Conservation (phyloP, 1,140 invertebrate genomes). For the Aphaenogaster ashmeadi region DNA sequence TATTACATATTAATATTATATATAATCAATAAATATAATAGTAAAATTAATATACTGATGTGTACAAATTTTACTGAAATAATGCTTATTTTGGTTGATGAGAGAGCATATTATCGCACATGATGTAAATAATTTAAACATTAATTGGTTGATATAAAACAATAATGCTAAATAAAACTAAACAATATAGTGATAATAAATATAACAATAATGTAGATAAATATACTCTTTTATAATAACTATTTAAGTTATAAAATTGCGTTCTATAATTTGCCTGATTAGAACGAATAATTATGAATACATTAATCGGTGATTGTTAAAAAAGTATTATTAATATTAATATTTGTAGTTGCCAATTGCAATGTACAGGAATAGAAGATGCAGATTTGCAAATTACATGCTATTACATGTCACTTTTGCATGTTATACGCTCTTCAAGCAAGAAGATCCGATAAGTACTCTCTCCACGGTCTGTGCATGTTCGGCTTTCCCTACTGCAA, state of each 20-base stretch:
- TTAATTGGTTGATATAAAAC: background rate
- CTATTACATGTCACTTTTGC: background rate
- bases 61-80: background rate
- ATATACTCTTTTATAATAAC: background rate
- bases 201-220: background rate
- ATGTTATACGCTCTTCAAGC: background rate
- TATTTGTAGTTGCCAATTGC: background rate
- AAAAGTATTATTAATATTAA: background rate
- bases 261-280: background rate
- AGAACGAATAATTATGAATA: background rate
- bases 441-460: background rate
- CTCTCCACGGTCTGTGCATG: slow-evolving; percentile 16
- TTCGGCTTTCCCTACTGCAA: slow-evolving; percentile 45
- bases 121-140: background rate
- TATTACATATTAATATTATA: background rate
- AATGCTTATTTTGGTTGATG: background rate
- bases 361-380: background rate
- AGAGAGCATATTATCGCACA: background rate
- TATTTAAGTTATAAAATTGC: background rate
- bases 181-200: background rate
- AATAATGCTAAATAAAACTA: background rate
- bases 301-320: background rate
- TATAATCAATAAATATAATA: background rate
- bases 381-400: background rate
- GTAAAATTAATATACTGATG: no score